Percentiles rank a stretch among this genome's conserved stretches.
Conservation (phyloP, 2,797 vertebrate species). For the Anabas testudineus region DNA sequence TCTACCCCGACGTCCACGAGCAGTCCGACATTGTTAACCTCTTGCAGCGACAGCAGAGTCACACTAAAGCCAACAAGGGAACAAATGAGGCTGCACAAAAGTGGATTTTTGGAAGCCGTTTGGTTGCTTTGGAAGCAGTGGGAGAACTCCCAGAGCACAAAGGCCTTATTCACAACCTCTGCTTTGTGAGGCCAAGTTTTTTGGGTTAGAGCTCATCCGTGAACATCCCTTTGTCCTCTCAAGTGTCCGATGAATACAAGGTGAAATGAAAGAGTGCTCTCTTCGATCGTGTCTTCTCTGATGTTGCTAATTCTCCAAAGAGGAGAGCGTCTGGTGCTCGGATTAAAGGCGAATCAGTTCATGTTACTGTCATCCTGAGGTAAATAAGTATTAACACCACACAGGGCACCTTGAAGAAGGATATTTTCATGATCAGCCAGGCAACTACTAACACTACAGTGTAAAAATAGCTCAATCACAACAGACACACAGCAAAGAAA, state of each 20-base stretch:
- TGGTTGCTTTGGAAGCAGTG: slow-evolving; percentile 52
- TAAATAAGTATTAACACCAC: slow-evolving; percentile 6
- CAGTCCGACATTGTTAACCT: slow-evolving; percentile 35
- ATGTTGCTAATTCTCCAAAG: slow-evolving; percentile 38
- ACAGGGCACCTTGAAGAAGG: not conserved
- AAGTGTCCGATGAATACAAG: slow-evolving; percentile 46
- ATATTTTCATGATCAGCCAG: not conserved
- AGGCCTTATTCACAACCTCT: slow-evolving; percentile 68
- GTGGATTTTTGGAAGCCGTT: slow-evolving; percentile 59
- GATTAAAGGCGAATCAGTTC: slow-evolving; percentile 14
- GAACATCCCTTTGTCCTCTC: slow-evolving; percentile 61
- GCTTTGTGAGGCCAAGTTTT: slow-evolving; percentile 32
- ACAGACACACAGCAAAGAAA: no score
- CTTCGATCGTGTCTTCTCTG: slow-evolving; percentile 1
- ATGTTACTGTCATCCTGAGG: not conserved
- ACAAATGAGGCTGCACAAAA: slow-evolving; percentile 59
- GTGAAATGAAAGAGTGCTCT: slow-evolving; percentile 47
- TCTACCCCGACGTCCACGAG: no score
- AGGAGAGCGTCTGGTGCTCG: slow-evolving; percentile 30
- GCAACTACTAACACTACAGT: not conserved
- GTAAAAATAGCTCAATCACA: not conserved
- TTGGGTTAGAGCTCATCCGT: slow-evolving; percentile 51
- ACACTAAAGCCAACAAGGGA: slow-evolving; percentile 40
- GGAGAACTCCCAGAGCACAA: slow-evolving; percentile 63
- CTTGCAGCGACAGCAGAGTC: slow-evolving; percentile 38